Evolutionary conservation across 2,888 invertebrate genomes (phyloP).

Genomic region (Trachelus iudaicus): DNA sequence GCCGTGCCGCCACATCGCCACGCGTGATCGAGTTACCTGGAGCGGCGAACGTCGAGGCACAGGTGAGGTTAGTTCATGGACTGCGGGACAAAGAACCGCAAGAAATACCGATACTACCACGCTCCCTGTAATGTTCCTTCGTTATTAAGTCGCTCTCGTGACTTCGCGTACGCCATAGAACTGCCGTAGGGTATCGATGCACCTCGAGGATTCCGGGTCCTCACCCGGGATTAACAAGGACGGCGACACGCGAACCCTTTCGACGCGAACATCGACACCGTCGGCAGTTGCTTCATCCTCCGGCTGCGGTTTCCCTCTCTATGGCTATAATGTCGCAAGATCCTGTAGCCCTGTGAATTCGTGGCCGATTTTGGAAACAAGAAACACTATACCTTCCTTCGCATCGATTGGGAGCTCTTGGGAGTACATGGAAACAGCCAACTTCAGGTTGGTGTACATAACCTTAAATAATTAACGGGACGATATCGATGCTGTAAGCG

Average conservation of each 20-base stretch:
- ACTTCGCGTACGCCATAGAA: slow-evolving; percentile 10
- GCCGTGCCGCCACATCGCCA: slow-evolving; percentile 38
- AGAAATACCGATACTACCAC: slow-evolving; percentile 59
- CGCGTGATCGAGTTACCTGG: slow-evolving; percentile 61
- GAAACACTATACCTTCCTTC: neutral
- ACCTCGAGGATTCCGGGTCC: neutral
- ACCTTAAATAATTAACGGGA: neutral
- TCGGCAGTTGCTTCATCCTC: slow-evolving; percentile 35
- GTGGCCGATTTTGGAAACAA: neutral
- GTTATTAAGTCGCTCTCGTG: slow-evolving; percentile 45
- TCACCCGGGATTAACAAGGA: neutral
- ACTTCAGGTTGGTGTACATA: neutral
- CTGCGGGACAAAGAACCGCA: slow-evolving; percentile 60
- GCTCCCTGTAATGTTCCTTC: slow-evolving; percentile 26
- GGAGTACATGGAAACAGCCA: neutral
- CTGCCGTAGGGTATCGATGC: neutral
- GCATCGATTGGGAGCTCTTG: neutral
- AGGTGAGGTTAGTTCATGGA: slow-evolving; percentile 48
- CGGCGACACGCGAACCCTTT: slow-evolving; percentile 42
- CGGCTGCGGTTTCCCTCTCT: slow-evolving; percentile 31
- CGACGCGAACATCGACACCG: slow-evolving; percentile 43
- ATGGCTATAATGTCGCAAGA: slow-evolving; percentile 3
- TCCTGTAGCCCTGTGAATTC: neutral
- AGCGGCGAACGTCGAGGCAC: slow-evolving; percentile 41
- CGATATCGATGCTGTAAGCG: neutral